Conservation (phyloP, 2,888 invertebrate genomes). For the Drosophila antonietae region DNA sequence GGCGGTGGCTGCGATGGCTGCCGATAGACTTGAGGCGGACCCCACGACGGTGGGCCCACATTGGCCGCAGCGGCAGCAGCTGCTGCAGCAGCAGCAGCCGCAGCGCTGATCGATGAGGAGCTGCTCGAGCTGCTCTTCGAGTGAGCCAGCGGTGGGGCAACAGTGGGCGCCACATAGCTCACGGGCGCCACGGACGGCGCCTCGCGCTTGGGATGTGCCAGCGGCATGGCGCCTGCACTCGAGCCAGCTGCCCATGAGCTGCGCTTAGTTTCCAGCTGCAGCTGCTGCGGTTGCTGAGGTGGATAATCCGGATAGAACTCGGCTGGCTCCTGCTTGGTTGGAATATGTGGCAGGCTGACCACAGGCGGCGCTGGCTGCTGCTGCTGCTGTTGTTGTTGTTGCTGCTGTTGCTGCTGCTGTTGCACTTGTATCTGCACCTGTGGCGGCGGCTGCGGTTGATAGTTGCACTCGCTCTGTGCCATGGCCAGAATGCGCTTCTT, state of each 20-base stretch:
- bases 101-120: slow-evolving; percentile 72
- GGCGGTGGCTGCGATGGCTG: slow-evolving; percentile 75
- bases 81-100: slow-evolving; percentile 78
- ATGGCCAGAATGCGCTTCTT: slow-evolving; percentile 95
- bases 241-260: slow-evolving; percentile 85
- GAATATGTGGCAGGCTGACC: slow-evolving; percentile 82
- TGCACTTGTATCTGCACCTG: slow-evolving; percentile 47
- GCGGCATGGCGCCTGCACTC: slow-evolving; percentile 81
- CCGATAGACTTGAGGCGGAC: slow-evolving; percentile 84
- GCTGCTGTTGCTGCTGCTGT: slow-evolving; percentile 40
- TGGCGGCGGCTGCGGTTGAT: slow-evolving; percentile 86
- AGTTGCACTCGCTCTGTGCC: slow-evolving; percentile 91
- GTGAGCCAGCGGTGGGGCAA: slow-evolving; percentile 84
- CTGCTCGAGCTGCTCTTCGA: slow-evolving; percentile 82
- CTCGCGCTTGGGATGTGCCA: slow-evolving; percentile 84
- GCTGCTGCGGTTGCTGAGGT: slow-evolving; percentile 53
- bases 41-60: slow-evolving; percentile 83
- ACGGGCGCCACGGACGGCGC: slow-evolving; percentile 81
- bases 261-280: slow-evolving; percentile 81
- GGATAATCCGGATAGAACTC: slow-evolving; percentile 84
- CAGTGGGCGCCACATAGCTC: slow-evolving; percentile 69
- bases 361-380: slow-evolving; percentile 42
- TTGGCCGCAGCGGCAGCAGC: slow-evolving; percentile 80
- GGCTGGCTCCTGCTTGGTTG: slow-evolving; percentile 84
- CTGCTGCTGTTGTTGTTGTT: slow-evolving; percentile 36